These are phyloP conservation scores for Acanthaster planci DNA, from an alignment of 35 echinoderm and acorn worm genomes.

Conservation along the genomic window DNA sequence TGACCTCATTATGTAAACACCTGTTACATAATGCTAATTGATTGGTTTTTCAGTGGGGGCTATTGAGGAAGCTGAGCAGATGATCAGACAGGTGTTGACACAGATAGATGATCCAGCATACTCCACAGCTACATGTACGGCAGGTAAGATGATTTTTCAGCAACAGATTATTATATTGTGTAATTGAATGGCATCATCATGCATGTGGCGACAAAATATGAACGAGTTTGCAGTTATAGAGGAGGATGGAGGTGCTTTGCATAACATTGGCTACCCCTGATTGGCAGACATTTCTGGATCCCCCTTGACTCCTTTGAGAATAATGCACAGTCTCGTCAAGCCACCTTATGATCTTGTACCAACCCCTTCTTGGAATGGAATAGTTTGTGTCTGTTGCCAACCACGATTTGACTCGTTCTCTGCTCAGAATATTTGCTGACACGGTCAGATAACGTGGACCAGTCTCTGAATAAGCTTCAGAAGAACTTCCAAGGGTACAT, in stretches of 20 bases:
- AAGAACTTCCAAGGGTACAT: constrained; percentile 49
- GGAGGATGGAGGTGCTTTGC: too few relatives aligned
- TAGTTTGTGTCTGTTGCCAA: neutral
- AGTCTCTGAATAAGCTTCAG: constrained; percentile 69
- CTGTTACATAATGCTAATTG: neutral
- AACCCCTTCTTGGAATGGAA: too few relatives aligned
- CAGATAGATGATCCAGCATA: constrained; percentile 89
- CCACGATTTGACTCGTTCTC: neutral
- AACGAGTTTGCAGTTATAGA: too few relatives aligned
- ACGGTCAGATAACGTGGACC: constrained; percentile 41
- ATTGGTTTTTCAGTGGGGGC: constrained; percentile 50
- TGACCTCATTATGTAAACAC: too few relatives aligned
- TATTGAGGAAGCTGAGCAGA: constrained; percentile 77
- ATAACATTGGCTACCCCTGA: too few relatives aligned
- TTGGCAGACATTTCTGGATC: too few relatives aligned
- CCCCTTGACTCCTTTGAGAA: too few relatives aligned
- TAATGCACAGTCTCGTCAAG: too few relatives aligned
- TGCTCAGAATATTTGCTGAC: constrained; percentile 84
- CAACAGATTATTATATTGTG: too few relatives aligned
- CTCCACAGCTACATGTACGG: constrained; percentile 85
- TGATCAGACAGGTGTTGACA: constrained; percentile 44
- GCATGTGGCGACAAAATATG: too few relatives aligned
- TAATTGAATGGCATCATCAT: too few relatives aligned
- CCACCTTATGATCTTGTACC: too few relatives aligned
- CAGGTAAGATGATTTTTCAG: constrained; percentile 75